A percentile compares a stretch with the other conserved stretches of the same genome.
Conservation (phyloP, 2,888 invertebrate genomes). For the Drosophila neotestacea region DNA sequence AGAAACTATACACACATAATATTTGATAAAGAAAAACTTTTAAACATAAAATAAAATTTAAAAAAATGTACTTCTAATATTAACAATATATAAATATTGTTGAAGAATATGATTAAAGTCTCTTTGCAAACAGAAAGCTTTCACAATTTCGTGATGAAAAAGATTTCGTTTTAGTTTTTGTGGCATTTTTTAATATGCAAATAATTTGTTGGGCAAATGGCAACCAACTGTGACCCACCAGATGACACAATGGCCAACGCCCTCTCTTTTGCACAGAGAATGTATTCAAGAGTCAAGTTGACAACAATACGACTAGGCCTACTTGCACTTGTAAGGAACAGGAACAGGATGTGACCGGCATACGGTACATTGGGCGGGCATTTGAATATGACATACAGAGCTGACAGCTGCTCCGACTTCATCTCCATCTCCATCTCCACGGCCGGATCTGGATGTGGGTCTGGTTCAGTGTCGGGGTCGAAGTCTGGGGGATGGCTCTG, state of each 20-base stretch:
- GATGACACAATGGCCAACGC: conserved; percentile 70
- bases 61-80: neutral
- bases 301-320: conserved; percentile 75
- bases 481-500: conserved; percentile 42
- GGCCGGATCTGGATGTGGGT: conserved; percentile 15
- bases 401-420: conserved; percentile 81
- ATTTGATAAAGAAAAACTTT: neutral
- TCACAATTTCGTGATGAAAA: neutral
- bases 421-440: neutral
- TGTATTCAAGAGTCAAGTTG: conserved; percentile 77
- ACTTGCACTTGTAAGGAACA: conserved; percentile 61
- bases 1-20: neutral
- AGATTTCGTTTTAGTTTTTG: neutral
- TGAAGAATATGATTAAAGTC: neutral
- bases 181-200: conserved; percentile 73
- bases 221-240: conserved; percentile 81
- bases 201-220: conserved; percentile 80
- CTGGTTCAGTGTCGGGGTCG: conserved; percentile 28
- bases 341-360: conserved; percentile 70
- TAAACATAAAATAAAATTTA: neutral
- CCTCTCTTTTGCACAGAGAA: conserved; percentile 48
- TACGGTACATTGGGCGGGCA: conserved; percentile 41
- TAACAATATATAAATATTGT: neutral
- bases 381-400: conserved; percentile 82
- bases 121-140: neutral